phyloP scores from a whole-genome alignment of 2,797 vertebrate species.

The Steatocranus sp. region DNA sequence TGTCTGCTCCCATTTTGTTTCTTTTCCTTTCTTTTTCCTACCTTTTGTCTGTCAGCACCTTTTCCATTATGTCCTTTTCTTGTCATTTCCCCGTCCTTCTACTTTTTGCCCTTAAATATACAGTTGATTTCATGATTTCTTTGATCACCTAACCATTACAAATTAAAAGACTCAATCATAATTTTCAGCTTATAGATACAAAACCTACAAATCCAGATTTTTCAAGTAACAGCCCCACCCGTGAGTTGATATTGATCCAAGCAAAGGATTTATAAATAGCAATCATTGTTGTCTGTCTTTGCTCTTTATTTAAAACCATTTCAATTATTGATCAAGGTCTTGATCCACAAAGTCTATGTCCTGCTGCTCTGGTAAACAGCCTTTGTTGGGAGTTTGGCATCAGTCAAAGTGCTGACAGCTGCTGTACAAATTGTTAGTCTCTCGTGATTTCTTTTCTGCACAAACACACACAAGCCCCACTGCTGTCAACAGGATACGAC shows the following conservation, averaged over 20 bases:
- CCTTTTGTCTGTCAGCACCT: neutral
- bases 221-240: neutral
- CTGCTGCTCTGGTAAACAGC: conserved; percentile 19
- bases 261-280: neutral
- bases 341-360: neutral
- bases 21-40: neutral
- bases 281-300: neutral
- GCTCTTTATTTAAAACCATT: conserved; percentile 2
- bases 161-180: neutral
- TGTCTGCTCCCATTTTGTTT: neutral
- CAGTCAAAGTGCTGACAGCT: conserved; percentile 26
- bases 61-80: neutral
- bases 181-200: neutral
- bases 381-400: conserved; percentile 2
- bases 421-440: neutral
- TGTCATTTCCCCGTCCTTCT: neutral
- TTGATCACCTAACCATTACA: neutral
- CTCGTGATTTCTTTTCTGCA: neutral
- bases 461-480: neutral
- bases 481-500: neutral
- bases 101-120: neutral
- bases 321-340: neutral
- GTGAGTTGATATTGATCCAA: neutral
- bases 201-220: neutral
- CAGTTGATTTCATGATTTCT: neutral